phyloP scores from a whole-genome alignment of 2,797 vertebrate genomes.

The Gallirallus australis region DNA sequence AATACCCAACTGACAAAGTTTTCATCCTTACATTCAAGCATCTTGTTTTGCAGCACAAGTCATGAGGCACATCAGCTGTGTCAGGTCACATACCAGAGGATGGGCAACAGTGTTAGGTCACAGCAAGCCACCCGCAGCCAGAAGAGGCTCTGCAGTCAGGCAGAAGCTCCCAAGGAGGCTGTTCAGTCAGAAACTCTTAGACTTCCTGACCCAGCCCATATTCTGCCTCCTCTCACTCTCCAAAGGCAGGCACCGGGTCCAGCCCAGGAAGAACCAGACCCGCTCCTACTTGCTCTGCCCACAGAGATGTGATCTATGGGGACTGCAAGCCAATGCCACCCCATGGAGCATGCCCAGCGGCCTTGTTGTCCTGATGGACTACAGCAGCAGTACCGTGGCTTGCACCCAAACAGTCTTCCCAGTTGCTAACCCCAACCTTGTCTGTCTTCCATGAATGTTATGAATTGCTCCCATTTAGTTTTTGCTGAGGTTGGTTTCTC shows the following conservation, averaged over 20 bases:
- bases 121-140: background rate
- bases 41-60: background rate
- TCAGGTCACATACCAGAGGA: background rate
- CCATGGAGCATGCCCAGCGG: rapidly evolving
- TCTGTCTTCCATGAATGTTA: background rate
- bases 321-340: background rate
- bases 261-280: background rate
- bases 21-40: background rate
- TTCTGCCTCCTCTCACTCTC: background rate
- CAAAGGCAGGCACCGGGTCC: background rate
- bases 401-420: background rate
- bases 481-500: background rate
- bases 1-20: background rate
- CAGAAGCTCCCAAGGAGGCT: background rate
- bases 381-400: background rate
- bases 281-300: background rate
- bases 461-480: background rate
- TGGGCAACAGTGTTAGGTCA: no score
- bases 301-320: background rate
- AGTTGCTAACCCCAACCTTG: background rate
- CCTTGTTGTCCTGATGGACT: background rate
- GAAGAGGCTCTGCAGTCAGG: background rate
- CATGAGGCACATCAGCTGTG: background rate
- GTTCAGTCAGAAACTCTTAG: background rate
- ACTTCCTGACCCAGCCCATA: background rate